These are phyloP conservation scores for Clamator glandarius DNA, from an alignment of 2,797 vertebrate species.

Conservation along the genomic window DNA sequence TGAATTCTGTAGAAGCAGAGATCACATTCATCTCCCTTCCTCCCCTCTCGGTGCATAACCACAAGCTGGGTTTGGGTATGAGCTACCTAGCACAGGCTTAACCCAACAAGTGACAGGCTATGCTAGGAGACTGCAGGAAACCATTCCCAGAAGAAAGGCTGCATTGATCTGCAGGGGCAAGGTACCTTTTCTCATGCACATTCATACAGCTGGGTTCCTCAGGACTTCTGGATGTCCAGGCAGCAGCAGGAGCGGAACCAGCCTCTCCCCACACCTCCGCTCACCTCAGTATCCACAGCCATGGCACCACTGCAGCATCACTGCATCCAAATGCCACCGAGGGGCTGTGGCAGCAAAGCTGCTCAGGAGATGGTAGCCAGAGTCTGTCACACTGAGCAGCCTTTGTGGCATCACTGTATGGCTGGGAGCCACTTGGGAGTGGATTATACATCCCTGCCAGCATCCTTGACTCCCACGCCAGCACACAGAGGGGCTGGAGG, in stretches of 20 bases:
- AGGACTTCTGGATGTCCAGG: constrained; percentile 16
- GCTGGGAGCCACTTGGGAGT: background rate
- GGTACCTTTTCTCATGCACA: background rate
- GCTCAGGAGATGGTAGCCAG: background rate
- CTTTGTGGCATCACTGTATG: background rate
- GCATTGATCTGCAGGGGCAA: background rate
- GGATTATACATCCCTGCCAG: background rate
- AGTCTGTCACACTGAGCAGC: background rate
- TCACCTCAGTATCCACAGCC: background rate
- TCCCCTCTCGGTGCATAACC: background rate
- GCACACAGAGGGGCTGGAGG: background rate
- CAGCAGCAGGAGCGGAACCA: background rate
- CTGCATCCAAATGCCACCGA: background rate
- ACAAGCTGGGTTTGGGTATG: background rate
- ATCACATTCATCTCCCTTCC: background rate
- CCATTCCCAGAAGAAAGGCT: background rate
- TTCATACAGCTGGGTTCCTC: background rate
- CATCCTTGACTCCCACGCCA: background rate
- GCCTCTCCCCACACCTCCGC: background rate
- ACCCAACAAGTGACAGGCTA: background rate
- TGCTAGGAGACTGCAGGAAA: background rate
- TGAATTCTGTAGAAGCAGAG: background rate
- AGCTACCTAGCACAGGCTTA: background rate
- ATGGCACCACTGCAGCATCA: fast-evolving
- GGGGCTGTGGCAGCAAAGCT: fast-evolving